These are phyloP conservation scores for Chaetodon trifasciatus DNA, from an alignment of 2,797 vertebrate genomes.

Conservation along the genomic window DNA sequence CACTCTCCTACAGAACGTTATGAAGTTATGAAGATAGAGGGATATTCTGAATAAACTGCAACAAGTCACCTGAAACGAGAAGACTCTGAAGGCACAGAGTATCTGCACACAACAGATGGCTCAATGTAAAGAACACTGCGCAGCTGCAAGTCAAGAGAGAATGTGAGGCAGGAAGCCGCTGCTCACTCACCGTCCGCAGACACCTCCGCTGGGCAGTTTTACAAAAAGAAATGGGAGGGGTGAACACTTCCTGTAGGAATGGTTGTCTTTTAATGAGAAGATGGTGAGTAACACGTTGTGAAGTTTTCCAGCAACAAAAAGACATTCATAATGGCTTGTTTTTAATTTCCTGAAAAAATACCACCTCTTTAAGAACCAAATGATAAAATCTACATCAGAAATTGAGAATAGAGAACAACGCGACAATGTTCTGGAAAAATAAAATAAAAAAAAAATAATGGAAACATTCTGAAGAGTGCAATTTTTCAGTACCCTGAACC, in stretches of 20 bases:
- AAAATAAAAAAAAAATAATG: slow-evolving; percentile 41
- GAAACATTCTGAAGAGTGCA: slow-evolving; percentile 87
- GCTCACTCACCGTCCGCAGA: too few species aligned
- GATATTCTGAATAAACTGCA: neutral
- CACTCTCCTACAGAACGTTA: neutral
- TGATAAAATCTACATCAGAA: slow-evolving; percentile 79
- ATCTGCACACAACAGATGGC: slow-evolving; percentile 9
- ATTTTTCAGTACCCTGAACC: slow-evolving; percentile 80
- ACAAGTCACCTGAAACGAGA: neutral
- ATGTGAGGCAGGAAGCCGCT: neutral
- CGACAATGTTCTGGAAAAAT: slow-evolving; percentile 55
- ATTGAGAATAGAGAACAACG: slow-evolving; percentile 62
- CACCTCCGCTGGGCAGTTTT: neutral
- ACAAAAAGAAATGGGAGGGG: neutral
- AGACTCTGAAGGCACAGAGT: slow-evolving; percentile 30
- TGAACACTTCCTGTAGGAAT: slow-evolving; percentile 65
- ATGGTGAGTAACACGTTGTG: slow-evolving; percentile 54
- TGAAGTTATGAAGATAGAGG: neutral
- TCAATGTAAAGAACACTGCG: neutral
- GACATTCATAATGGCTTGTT: slow-evolving; percentile 86
- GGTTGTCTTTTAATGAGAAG: slow-evolving; percentile 49
- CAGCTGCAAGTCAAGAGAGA: neutral
- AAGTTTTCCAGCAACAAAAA: slow-evolving; percentile 77
- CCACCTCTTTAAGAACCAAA: slow-evolving; percentile 85
- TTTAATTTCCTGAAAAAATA: slow-evolving; percentile 87